Conservation (phyloP, 2,113 vertebrate genomes). For the Neodontobutis hainanensis region DNA sequence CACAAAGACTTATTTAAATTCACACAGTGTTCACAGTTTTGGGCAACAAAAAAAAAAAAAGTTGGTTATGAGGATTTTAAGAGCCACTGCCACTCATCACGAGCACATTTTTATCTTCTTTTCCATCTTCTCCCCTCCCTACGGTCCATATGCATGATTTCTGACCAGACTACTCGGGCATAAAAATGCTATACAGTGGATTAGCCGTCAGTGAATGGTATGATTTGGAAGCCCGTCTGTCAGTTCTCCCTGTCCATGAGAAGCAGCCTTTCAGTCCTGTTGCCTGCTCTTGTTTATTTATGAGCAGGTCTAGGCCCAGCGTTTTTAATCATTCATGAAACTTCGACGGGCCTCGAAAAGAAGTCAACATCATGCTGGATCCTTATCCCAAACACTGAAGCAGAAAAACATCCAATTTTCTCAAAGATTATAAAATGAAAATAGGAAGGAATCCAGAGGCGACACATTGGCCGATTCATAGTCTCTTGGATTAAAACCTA, state of each 20-base stretch:
- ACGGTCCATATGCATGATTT: constrained; percentile 56
- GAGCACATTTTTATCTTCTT: constrained; percentile 33
- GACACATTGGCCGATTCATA: constrained; percentile 4
- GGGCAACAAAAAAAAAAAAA: constrained; percentile 14
- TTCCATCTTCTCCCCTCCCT: constrained; percentile 44
- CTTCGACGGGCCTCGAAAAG: constrained; percentile 66
- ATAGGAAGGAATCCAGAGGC: constrained; percentile 30
- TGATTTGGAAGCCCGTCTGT: constrained; percentile 72
- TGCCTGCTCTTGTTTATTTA: constrained; percentile 80
- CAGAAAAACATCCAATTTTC: constrained; percentile 46
- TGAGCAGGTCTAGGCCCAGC: constrained; percentile 74
- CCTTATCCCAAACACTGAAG: constrained; percentile 43
- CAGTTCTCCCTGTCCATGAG: constrained; percentile 68
- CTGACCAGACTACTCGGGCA: constrained; percentile 49
- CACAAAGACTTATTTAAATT: constrained; percentile 57
- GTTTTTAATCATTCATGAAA: constrained; percentile 82
- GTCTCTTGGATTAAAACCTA: constrained; percentile 22
- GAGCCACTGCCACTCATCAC: constrained; percentile 19
- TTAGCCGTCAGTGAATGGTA: constrained; percentile 68
- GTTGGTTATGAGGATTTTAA: constrained; percentile 29
- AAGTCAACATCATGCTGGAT: constrained; percentile 72
- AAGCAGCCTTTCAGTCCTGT: constrained; percentile 66
- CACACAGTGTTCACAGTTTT: constrained; percentile 40
- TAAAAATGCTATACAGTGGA: constrained; percentile 68
- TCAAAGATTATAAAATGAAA: constrained; percentile 23